phyloP scores from a whole-genome alignment of 2,888 invertebrate genomes.

The Xylota sylvarum region DNA sequence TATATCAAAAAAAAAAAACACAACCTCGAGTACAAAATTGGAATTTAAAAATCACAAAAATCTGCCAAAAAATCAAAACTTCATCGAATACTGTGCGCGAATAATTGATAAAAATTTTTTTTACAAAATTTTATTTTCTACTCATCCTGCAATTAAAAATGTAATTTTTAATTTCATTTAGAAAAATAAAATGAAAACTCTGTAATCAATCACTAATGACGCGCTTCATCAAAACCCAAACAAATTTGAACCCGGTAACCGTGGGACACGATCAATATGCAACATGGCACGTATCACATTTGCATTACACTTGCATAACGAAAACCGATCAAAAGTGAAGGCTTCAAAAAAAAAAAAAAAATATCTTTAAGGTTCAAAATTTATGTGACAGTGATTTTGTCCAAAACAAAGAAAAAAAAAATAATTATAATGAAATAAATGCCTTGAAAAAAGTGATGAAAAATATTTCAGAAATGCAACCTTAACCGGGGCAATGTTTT shows the following conservation, averaged over 20 bases:
- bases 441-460: constrained; percentile 39
- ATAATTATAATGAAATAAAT: constrained; percentile 29
- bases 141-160: constrained; percentile 35
- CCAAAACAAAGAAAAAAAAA: constrained; percentile 23
- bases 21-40: constrained; percentile 56
- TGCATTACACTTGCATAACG: constrained; percentile 67
- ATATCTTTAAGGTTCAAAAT: constrained; percentile 21
- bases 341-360: constrained; percentile 22
- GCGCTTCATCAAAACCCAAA: not conserved
- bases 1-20: constrained; percentile 15
- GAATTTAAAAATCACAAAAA: constrained; percentile 28
- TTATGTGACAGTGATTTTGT: constrained; percentile 56
- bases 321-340: constrained; percentile 67
- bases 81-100: constrained; percentile 28
- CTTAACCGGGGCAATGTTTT: not conserved
- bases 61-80: constrained; percentile 1
- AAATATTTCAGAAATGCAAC: constrained; percentile 18
- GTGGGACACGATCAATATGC: constrained; percentile 64
- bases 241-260: constrained; percentile 50
- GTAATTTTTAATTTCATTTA: constrained; percentile 41
- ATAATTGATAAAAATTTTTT: constrained; percentile 27
- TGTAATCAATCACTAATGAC: constrained; percentile 58
- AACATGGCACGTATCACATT: constrained; percentile 45
- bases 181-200: constrained; percentile 8
- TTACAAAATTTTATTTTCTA: constrained; percentile 6